phyloP scores from a whole-genome alignment of 2,797 vertebrate species.

The Falco peregrinus region DNA sequence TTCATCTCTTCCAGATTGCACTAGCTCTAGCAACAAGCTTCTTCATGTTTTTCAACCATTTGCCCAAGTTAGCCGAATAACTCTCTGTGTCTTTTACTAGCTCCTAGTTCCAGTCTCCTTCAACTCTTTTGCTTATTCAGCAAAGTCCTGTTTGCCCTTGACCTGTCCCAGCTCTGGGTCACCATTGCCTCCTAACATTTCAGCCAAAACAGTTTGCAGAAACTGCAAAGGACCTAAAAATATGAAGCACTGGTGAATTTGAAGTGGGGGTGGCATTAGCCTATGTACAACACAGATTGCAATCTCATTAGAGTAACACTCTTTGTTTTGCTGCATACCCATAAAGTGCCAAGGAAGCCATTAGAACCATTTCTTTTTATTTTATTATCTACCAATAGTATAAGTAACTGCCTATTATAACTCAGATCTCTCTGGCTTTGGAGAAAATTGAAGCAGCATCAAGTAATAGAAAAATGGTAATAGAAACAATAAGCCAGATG shows the following conservation, averaged over 20 bases:
- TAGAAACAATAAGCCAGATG: conserved; percentile 40
- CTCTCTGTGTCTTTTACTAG: not conserved
- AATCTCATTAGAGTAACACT: not conserved
- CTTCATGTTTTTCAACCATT: not conserved
- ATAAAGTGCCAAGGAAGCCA: not conserved
- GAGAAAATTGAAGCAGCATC: conserved; percentile 26
- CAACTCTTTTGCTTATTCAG: not conserved
- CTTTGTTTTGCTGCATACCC: not conserved
- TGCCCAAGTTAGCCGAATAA: not conserved
- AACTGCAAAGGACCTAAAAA: not conserved
- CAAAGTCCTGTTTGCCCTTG: not conserved
- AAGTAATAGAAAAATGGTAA: conserved; percentile 11
- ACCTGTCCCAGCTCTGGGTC: not conserved
- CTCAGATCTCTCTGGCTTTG: not conserved
- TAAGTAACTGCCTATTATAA: conserved; percentile 14
- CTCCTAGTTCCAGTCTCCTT: not conserved
- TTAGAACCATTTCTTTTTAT: conserved; percentile 12
- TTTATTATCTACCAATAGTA: not conserved
- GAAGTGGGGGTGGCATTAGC: not conserved
- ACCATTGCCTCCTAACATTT: not conserved
- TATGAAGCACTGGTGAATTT: not conserved
- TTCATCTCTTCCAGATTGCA: not conserved
- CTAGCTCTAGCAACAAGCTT: not conserved
- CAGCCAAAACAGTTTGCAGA: not conserved
- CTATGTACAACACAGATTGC: not conserved